Evolutionary conservation across 1,140 invertebrate genomes (phyloP).

Genomic region (Penaeus chinensis): DNA sequence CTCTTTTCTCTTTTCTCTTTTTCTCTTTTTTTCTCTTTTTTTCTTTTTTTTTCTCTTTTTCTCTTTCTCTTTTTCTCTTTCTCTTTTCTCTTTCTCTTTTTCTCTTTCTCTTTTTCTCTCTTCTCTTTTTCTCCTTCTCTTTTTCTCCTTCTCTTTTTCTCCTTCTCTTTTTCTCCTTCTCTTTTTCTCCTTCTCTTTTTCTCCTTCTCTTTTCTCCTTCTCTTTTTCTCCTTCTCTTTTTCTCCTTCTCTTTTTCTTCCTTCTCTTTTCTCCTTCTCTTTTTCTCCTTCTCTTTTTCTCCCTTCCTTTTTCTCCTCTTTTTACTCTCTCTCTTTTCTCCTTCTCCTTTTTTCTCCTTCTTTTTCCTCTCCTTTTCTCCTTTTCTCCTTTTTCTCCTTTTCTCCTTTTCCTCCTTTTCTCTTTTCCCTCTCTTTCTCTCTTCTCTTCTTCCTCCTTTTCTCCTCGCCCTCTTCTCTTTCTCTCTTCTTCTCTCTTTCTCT

Average conservation of each 20-base stretch:
- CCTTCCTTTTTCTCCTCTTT: not conserved
- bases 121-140: not conserved
- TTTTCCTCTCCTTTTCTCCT: not conserved
- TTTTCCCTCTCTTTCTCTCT: not conserved
- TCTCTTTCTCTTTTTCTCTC: not conserved
- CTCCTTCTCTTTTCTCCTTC: not conserved
- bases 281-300: not conserved
- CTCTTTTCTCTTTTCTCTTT: not conserved
- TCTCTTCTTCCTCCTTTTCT: not conserved
- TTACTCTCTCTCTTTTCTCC: no score
- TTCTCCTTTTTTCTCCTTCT: not conserved
- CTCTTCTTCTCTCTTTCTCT: constrained; percentile 9
- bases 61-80: constrained; percentile 3
- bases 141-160: not conserved
- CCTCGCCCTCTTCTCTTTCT: constrained; percentile 4
- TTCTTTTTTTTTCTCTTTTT: not conserved
- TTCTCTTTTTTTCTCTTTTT: not conserved
- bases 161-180: constrained; percentile 6
- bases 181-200: constrained; percentile 22
- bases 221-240: constrained; percentile 5
- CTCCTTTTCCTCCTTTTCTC: not conserved
- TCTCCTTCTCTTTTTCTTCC: not conserved
- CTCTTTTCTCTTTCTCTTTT: not conserved
- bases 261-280: not conserved
- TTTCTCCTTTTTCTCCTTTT: no score